Evolutionary conservation across 2,797 vertebrate species (phyloP).

Genomic region (Scyliorhinus canicula): DNA sequence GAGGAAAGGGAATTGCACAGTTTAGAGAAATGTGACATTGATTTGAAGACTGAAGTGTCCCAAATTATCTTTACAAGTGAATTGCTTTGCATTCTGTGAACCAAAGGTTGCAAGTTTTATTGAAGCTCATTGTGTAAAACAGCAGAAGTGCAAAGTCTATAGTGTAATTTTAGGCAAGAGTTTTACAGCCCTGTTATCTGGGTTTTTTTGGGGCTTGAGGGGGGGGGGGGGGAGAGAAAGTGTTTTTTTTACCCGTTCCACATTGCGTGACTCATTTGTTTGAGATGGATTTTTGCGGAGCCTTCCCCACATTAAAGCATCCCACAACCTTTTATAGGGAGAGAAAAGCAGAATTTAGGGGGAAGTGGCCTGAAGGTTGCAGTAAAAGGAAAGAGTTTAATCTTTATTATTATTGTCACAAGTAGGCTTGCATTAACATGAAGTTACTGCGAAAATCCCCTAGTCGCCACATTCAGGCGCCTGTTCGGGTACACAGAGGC

Average conservation of each 20-base stretch:
- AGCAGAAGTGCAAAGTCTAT: not conserved
- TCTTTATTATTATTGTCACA: no score
- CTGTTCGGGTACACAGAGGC: no score
- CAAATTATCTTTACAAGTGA: not conserved
- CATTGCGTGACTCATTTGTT: not conserved
- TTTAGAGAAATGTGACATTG: no score
- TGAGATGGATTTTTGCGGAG: not conserved
- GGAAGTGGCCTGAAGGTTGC: not conserved
- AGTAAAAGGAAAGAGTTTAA: not conserved
- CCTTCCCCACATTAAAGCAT: no score
- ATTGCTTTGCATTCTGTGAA: not conserved
- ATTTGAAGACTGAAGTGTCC: not conserved
- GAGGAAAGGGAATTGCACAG: no score
- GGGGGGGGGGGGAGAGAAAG: no score
- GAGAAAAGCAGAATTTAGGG: not conserved
- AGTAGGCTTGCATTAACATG: no score
- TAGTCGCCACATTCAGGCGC: no score
- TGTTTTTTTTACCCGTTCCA: no score
- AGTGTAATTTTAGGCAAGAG: not conserved
- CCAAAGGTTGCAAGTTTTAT: not conserved
- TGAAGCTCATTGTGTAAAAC: not conserved
- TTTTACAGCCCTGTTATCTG: not conserved
- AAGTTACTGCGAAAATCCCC: no score
- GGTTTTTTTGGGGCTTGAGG: no score
- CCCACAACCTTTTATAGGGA: not conserved